These are phyloP conservation scores for Anarhynchus alexandrinus DNA, from an alignment of 2,113 vertebrate species.

Conservation along the genomic window DNA sequence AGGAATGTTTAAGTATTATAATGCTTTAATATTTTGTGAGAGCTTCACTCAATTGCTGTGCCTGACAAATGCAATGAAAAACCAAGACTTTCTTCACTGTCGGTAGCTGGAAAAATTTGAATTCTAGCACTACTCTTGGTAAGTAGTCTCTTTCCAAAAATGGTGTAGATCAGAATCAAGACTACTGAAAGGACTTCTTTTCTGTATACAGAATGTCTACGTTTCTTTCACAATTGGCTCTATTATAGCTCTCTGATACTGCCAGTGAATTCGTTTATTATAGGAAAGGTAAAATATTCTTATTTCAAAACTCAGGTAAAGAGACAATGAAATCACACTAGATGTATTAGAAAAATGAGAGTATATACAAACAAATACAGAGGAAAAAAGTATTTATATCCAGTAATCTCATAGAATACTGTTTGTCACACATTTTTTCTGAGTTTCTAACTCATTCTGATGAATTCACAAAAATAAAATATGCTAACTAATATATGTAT, in stretches of 20 bases:
- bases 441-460: background rate
- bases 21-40: background rate
- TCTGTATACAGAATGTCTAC: background rate
- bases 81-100: background rate
- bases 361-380: background rate
- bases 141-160: background rate
- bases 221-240: background rate
- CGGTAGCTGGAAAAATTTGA: background rate
- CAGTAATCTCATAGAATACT: background rate
- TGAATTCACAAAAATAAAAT: background rate
- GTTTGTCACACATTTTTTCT: background rate
- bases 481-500: background rate
- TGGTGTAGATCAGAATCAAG: background rate
- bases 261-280: background rate
- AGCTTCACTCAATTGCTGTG: background rate
- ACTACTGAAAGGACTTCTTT: background rate
- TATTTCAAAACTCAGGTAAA: background rate
- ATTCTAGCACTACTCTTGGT: background rate
- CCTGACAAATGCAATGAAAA: background rate
- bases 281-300: background rate
- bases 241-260: background rate
- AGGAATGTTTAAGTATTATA: background rate
- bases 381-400: background rate
- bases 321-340: background rate
- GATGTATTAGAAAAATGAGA: background rate